Evolutionary conservation across 1,140 invertebrate genomes (phyloP).

Genomic region (Drosophila pseudoobscura): DNA sequence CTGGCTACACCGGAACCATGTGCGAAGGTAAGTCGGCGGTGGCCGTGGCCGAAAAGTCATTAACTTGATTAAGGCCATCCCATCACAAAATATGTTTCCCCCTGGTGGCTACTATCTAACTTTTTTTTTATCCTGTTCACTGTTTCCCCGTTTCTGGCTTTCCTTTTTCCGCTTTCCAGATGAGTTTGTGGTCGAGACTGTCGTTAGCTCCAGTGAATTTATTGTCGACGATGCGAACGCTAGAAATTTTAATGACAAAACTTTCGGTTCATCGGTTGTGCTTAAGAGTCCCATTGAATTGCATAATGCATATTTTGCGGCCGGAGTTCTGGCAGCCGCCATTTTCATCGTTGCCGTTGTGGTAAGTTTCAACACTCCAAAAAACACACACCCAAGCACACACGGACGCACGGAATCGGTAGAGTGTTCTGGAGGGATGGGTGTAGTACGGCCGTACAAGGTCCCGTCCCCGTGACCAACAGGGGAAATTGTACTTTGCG

Average conservation of each 20-base stretch:
- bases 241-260: slow-evolving; percentile 87
- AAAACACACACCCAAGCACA: slow-evolving; percentile 22
- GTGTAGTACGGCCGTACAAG: slow-evolving; percentile 3
- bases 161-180: slow-evolving; percentile 81
- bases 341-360: slow-evolving; percentile 88
- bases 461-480: slow-evolving; percentile 38
- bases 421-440: neutral
- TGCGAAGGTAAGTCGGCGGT: slow-evolving; percentile 87
- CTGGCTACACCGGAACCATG: slow-evolving; percentile 89
- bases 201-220: slow-evolving; percentile 85
- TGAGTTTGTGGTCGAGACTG: slow-evolving; percentile 87
- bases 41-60: slow-evolving; percentile 32
- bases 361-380: slow-evolving; percentile 84
- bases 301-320: slow-evolving; percentile 89
- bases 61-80: slow-evolving; percentile 44
- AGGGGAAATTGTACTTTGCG: slow-evolving; percentile 69
- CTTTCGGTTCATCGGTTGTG: slow-evolving; percentile 85
- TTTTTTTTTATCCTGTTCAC: neutral
- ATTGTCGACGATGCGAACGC: slow-evolving; percentile 84
- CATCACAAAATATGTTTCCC: slow-evolving; percentile 27
- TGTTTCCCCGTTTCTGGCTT: slow-evolving; percentile 6
- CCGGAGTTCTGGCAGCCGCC: slow-evolving; percentile 88
- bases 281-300: slow-evolving; percentile 84
- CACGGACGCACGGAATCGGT: slow-evolving; percentile 5
- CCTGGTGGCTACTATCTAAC: slow-evolving; percentile 23